Conservation (phyloP, 2,113 vertebrate genomes). For the Paralichthys olivaceus region DNA sequence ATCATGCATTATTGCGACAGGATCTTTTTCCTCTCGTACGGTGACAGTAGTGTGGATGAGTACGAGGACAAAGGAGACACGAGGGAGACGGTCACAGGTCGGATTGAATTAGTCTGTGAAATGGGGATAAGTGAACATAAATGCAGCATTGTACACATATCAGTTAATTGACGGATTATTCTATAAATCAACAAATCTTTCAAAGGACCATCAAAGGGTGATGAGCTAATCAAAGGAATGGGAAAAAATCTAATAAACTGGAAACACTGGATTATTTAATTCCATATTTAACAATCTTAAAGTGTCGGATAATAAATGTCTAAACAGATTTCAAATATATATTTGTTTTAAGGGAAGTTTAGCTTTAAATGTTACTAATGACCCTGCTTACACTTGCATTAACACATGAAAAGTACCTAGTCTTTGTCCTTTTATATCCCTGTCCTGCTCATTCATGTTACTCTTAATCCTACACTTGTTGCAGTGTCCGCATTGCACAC, state of each 20-base stretch:
- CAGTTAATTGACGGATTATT: constrained; percentile 1
- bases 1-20: constrained; percentile 84
- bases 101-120: not conserved
- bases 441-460: constrained; percentile 9
- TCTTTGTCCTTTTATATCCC: not conserved
- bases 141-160: constrained; percentile 2
- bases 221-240: not conserved
- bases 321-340: not conserved
- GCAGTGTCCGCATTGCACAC: not conserved
- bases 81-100: not conserved
- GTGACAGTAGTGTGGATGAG: constrained; percentile 52
- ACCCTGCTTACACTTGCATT: too few relatives aligned
- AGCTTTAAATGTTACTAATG: too few relatives aligned
- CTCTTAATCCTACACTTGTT: not conserved
- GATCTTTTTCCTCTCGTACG: constrained; percentile 46
- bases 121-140: constrained; percentile 7
- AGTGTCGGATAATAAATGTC: not conserved
- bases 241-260: not conserved
- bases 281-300: not conserved
- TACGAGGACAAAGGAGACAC: constrained; percentile 31
- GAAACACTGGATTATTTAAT: not conserved
- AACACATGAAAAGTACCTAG: too few relatives aligned
- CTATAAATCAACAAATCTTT: constrained; percentile 1
- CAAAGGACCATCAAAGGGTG: not conserved
- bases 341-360: too few relatives aligned